phyloP scores from a whole-genome alignment of 2,888 invertebrate species.

The Heliconius sara region DNA sequence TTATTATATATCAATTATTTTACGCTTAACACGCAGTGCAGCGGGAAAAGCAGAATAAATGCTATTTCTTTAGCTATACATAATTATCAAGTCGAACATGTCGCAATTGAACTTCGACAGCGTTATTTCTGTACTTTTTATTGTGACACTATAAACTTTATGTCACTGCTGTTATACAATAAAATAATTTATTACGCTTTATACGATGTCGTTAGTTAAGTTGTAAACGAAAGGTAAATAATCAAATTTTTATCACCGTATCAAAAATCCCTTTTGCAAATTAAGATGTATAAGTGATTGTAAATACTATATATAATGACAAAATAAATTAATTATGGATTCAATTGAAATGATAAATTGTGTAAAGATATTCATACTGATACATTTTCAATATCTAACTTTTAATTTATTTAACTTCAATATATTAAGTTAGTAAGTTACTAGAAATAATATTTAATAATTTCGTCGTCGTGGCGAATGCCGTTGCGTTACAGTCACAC shows the following conservation, averaged over 20 bases:
- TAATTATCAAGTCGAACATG: not conserved
- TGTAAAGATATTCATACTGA: too few relatives aligned
- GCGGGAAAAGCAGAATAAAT: not conserved
- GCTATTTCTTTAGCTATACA: not conserved
- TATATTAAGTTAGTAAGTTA: not conserved
- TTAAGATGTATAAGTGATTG: slow-evolving; percentile 1
- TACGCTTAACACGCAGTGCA: too few relatives aligned
- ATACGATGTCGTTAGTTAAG: slow-evolving; percentile 15
- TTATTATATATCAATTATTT: too few relatives aligned
- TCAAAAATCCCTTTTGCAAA: slow-evolving; percentile 8
- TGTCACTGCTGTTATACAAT: slow-evolving; percentile 19
- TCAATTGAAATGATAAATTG: not conserved
- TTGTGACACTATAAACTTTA: slow-evolving; percentile 1
- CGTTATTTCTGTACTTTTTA: slow-evolving; percentile 6
- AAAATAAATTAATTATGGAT: not conserved
- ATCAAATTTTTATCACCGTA: slow-evolving; percentile 19
- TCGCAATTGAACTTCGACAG: slow-evolving; percentile 1
- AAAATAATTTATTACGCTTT: slow-evolving; percentile 12
- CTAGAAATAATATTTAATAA: too few relatives aligned
- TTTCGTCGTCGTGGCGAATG: too few relatives aligned
- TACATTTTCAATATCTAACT: not conserved
- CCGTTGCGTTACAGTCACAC: too few relatives aligned
- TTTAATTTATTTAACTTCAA: not conserved
- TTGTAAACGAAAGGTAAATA: slow-evolving; percentile 9
- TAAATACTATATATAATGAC: not conserved